Evolutionary conservation across 1,140 invertebrate species (phyloP).

Genomic region (Rhynchophorus ferrugineus): DNA sequence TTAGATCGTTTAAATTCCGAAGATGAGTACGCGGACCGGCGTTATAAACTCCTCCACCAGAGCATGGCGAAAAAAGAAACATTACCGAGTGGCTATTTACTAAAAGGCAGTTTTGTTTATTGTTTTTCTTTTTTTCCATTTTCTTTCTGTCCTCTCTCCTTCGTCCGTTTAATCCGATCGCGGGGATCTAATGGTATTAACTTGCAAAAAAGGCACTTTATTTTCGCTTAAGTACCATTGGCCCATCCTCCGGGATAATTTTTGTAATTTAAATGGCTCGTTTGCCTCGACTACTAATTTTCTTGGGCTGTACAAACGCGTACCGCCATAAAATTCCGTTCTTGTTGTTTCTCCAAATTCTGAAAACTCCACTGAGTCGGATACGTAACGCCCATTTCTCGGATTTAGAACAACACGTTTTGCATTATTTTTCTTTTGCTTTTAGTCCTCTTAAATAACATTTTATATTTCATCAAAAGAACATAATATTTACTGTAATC

Average conservation of each 20-base stretch:
- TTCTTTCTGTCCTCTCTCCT: background rate
- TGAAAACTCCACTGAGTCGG: background rate
- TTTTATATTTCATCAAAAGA: too few species aligned
- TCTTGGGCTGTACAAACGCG: constrained; percentile 1
- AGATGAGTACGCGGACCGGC: too few species aligned
- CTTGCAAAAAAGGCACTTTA: constrained; percentile 10
- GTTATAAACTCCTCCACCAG: too few species aligned
- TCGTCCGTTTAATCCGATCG: constrained; percentile 1
- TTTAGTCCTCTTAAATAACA: too few species aligned
- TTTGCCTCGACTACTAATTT: constrained; percentile 8
- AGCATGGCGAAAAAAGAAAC: too few species aligned
- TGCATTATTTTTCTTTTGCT: too few species aligned
- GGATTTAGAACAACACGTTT: too few species aligned
- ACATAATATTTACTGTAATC: too few species aligned
- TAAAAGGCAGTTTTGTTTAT: background rate
- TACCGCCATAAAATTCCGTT: background rate
- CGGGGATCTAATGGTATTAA: constrained; percentile 4
- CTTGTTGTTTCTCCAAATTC: background rate
- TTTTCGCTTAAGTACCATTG: constrained; percentile 5
- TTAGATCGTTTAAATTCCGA: too few species aligned
- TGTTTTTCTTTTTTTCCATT: background rate
- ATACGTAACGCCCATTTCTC: too few species aligned
- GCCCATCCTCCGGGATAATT: background rate
- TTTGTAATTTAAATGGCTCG: constrained; percentile 7
- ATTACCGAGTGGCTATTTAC: background rate